A percentile compares a stretch with the other conserved stretches of the same genome.
phyloP scores from a whole-genome alignment of 2,797 vertebrate genomes.

The Paguma larvata region DNA sequence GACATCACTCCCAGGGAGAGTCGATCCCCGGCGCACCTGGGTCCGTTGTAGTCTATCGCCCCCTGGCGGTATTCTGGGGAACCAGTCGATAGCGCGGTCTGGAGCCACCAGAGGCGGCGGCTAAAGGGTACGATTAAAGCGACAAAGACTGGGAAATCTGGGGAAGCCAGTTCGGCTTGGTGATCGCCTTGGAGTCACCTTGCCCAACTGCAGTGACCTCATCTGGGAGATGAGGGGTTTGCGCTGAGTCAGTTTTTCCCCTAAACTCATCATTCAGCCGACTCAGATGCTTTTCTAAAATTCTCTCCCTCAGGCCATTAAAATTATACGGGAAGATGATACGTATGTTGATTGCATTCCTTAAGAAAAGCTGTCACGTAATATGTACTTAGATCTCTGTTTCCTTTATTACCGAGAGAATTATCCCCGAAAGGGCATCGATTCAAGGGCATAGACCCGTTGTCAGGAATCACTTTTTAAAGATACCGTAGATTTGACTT shows the following conservation, averaged over 20 bases:
- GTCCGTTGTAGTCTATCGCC: background rate
- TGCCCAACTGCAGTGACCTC: constrained; percentile 63
- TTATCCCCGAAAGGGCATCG: background rate
- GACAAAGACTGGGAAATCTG: background rate
- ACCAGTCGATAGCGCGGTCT: background rate
- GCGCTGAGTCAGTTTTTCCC: background rate
- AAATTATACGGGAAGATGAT: constrained; percentile 1
- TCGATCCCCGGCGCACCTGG: too few relatives aligned
- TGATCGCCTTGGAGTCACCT: constrained; percentile 21
- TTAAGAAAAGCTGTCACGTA: background rate
- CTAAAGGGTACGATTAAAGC: constrained; percentile 14
- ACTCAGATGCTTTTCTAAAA: background rate
- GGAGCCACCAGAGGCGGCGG: too few relatives aligned
- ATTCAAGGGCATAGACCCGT: background rate
- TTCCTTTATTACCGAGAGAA: constrained; percentile 45
- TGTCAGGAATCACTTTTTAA: background rate
- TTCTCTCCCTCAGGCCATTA: background rate
- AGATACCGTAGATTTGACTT: background rate
- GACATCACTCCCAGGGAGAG: background rate
- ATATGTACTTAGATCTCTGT: background rate
- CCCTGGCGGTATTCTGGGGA: background rate
- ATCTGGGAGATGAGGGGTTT: background rate
- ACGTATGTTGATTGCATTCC: background rate
- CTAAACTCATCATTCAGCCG: background rate
- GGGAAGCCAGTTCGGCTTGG: constrained; percentile 44